These are phyloP conservation scores for Hirtodrosophila duncani DNA, from an alignment of 2,888 invertebrate genomes.

Conservation along the genomic window DNA sequence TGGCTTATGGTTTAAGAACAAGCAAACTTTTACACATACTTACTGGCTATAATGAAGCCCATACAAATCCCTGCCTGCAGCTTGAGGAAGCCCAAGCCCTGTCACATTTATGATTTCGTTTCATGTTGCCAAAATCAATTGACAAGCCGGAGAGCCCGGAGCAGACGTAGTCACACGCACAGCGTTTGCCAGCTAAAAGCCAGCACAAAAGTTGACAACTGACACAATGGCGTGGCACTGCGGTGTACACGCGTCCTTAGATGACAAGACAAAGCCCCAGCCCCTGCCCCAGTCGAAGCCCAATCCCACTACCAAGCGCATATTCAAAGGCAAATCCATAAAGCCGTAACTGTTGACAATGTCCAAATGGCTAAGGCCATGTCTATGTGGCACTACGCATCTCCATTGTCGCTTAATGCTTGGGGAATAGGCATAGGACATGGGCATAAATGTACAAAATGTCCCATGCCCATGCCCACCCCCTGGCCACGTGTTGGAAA, in stretches of 20 bases:
- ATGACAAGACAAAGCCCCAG: slow-evolving; percentile 41
- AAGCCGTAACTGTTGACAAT: slow-evolving; percentile 62
- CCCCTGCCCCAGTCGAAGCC: slow-evolving; percentile 30
- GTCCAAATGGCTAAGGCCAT: slow-evolving; percentile 55
- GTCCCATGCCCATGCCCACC: slow-evolving; percentile 14
- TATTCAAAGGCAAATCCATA: too few species aligned
- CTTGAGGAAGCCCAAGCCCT: slow-evolving; percentile 5
- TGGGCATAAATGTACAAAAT: too few species aligned
- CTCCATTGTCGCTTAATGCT: slow-evolving; percentile 56
- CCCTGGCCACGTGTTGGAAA: slow-evolving; percentile 47
- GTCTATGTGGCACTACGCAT: not conserved
- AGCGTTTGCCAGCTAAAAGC: slow-evolving; percentile 49
- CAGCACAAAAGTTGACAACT: slow-evolving; percentile 61
- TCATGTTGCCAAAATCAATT: slow-evolving; percentile 49
- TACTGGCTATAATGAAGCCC: too few species aligned
- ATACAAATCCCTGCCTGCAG: not conserved
- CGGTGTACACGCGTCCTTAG: slow-evolving; percentile 45
- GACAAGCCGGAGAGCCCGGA: slow-evolving; percentile 46
- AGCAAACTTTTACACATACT: too few species aligned
- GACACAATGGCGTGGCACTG: slow-evolving; percentile 31
- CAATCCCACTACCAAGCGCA: too few species aligned
- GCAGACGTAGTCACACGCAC: too few species aligned
- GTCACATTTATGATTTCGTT: slow-evolving; percentile 60
- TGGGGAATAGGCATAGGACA: slow-evolving; percentile 38
- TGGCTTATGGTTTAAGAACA: too few species aligned